phyloP scores from a whole-genome alignment of 2,113 vertebrate species.

The Hipposideros armiger region DNA sequence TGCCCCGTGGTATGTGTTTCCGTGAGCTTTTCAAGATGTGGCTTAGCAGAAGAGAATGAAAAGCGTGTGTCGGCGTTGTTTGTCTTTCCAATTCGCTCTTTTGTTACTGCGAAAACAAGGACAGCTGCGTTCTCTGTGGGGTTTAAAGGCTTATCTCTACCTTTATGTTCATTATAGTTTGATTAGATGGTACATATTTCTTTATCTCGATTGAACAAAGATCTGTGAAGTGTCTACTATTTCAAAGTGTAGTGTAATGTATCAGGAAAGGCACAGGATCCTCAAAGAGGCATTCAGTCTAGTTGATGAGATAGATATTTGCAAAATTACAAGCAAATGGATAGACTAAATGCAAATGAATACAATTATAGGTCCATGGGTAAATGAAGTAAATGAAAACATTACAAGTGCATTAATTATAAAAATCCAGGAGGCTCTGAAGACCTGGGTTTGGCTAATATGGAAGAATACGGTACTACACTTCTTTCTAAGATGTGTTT shows the following conservation, averaged over 20 bases:
- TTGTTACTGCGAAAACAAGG: background rate
- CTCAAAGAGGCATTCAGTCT: too few species aligned
- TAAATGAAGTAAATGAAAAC: background rate
- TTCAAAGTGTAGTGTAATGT: background rate
- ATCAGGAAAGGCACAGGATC: background rate
- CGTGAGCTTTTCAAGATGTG: background rate
- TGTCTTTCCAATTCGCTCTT: background rate
- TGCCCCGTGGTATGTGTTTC: background rate
- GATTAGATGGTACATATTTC: background rate
- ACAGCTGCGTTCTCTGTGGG: background rate
- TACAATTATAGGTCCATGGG: accelerated
- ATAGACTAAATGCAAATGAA: accelerated
- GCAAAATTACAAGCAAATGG: background rate
- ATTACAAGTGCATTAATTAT: background rate
- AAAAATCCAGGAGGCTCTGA: background rate
- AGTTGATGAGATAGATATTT: accelerated
- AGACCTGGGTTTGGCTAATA: background rate
- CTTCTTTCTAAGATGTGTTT: background rate
- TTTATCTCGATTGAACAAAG: background rate
- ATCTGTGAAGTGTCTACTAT: background rate
- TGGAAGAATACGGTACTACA: background rate
- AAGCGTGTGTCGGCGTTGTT: background rate
- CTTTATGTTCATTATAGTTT: background rate
- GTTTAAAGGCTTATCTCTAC: accelerated
- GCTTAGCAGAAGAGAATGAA: background rate